These are phyloP conservation scores for Megalurothrips usitatus DNA, from an alignment of 2,888 invertebrate species.

Conservation along the genomic window DNA sequence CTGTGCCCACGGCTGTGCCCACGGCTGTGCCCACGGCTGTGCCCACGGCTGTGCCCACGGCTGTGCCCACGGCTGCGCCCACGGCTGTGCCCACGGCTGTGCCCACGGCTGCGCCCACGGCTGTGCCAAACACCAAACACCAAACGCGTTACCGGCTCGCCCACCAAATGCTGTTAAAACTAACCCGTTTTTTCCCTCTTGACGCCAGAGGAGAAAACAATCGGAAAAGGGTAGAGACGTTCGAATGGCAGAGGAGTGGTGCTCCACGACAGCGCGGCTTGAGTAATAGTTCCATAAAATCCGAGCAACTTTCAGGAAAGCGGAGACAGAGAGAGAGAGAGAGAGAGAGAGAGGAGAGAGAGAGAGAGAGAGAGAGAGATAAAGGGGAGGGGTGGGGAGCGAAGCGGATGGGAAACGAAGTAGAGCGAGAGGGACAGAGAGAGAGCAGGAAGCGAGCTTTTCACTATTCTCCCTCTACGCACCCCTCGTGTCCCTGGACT, in stretches of 20 bases:
- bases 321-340: neutral
- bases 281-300: conserved; percentile 3
- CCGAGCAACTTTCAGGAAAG: neutral
- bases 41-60: neutral
- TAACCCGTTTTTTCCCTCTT: too few relatives aligned
- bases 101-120: neutral
- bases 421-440: neutral
- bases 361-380: conserved; percentile 3
- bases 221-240: too few relatives aligned
- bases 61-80: neutral
- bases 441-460: neutral
- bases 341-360: neutral
- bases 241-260: neutral
- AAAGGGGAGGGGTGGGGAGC: too few relatives aligned
- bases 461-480: too few relatives aligned
- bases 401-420: too few relatives aligned
- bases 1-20: neutral
- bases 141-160: too few relatives aligned
- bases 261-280: neutral
- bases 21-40: neutral
- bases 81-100: neutral
- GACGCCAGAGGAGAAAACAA: too few relatives aligned
- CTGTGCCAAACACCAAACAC: neutral
- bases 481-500: too few relatives aligned
- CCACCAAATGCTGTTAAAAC: too few relatives aligned